phyloP scores from a whole-genome alignment of 2,888 invertebrate species.

The Nematopogon swammerdamellus region DNA sequence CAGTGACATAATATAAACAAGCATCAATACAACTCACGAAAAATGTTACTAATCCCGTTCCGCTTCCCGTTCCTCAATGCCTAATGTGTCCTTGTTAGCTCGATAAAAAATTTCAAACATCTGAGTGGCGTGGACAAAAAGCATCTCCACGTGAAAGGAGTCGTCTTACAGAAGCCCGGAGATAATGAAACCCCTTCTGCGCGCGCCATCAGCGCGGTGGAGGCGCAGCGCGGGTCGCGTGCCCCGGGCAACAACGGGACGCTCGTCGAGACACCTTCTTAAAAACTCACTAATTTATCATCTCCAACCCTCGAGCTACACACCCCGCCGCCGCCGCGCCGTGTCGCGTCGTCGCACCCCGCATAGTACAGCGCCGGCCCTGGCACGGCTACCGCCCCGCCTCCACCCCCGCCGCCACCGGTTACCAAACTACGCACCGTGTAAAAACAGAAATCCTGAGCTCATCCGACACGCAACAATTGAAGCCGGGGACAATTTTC shows the following conservation, averaged over 20 bases:
- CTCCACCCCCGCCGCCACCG: too few relatives aligned
- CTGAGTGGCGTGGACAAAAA: too few relatives aligned
- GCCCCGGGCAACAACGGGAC: slow-evolving; percentile 20
- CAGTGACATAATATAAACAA: too few relatives aligned
- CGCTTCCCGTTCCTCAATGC: too few relatives aligned
- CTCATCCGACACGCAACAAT: slow-evolving; percentile 57
- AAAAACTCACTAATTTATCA: slow-evolving; percentile 5
- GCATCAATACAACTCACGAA: too few relatives aligned
- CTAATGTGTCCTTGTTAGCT: too few relatives aligned
- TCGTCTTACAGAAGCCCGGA: not conserved
- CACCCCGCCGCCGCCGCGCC: slow-evolving; percentile 17
- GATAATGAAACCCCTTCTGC: not conserved
- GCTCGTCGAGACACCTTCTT: not conserved
- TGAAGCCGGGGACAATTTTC: slow-evolving; percentile 49
- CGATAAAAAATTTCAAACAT: too few relatives aligned
- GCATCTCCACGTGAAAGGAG: not conserved
- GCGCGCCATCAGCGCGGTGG: too few relatives aligned
- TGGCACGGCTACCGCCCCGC: too few relatives aligned
- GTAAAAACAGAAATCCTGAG: slow-evolving; percentile 49
- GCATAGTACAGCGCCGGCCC: too few relatives aligned
- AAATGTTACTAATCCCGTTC: too few relatives aligned
- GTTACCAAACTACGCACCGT: slow-evolving; percentile 45
- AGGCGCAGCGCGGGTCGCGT: slow-evolving; percentile 20
- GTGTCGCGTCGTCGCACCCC: too few relatives aligned
- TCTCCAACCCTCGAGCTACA: slow-evolving; percentile 1